Base-by-base conservation (phyloP, 1,140 invertebrate species). In the Mactra quadrangularis region DNA sequence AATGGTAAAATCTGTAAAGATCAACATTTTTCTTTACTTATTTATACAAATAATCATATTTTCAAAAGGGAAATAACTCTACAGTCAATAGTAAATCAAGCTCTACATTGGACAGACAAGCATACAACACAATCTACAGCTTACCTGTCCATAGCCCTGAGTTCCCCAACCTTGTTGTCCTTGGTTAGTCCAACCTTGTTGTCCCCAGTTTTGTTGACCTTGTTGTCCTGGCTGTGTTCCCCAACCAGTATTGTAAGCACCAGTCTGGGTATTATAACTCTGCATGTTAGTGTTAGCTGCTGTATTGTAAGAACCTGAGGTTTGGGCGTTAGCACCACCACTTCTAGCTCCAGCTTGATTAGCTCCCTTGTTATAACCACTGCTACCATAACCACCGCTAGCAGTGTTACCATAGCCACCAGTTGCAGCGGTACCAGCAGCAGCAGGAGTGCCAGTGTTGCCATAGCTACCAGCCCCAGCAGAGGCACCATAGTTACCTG, bases 121-220 rank as follows among this genome's bases (percentile, higher is more conserved):
- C n/a, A n/a, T n/a, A n/a, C n/a, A n/a, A n/a, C n/a, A n/a, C n/a
- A n/a, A n/a, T n/a, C n/a, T n/a, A n/a, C n/a, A n/a, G n/a, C 62
- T 66, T 38, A 66, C 64, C 64, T 68, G 64, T 50, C 64, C 64
- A 68, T 68, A 68, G 3, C 64, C 64, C 64, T 68, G 64, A 47
- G 64, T 50, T 68, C 64, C 62, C 64, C 64, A 68, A 9, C 45
- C 41, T 50, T 68, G 64, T 17, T 68, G 64, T 31, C 22, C 41
- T 41, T 68, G 64, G 47, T 41, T 41, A 9, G 38, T 27, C 64
- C 64, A 68, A 4, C 41, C 41, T 68, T 68, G 64, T 50, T 68
- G 64, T 19, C 64, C 45, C 64, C 64, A 68, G 35, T 3, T 13
- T 62, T 62, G 71, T 31, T 53, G 47, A 9, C 31, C 71, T 33